Evolutionary conservation across 1,140 invertebrate genomes (phyloP).

Genomic region (Cydia amplana): DNA sequence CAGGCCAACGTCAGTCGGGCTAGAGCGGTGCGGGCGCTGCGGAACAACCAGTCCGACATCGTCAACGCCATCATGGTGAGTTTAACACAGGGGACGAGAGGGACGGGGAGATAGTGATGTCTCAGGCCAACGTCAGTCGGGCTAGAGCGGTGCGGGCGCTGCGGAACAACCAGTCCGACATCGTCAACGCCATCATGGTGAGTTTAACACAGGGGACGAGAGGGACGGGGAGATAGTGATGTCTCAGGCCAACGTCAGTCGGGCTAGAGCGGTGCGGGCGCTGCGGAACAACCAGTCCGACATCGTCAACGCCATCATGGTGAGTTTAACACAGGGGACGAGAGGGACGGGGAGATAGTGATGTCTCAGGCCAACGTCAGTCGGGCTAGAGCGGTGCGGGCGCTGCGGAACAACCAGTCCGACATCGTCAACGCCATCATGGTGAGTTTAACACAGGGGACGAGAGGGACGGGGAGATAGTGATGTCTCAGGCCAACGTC

Average conservation of each 20-base stretch:
- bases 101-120: conserved; percentile 99
- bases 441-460: too few relatives aligned
- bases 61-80: conserved; percentile 93
- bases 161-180: conserved; percentile 98
- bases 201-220: conserved; percentile 86
- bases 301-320: conserved; percentile 96
- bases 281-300: conserved; percentile 98
- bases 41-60: conserved; percentile 98
- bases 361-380: too few relatives aligned
- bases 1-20: conserved; percentile 96
- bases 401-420: too few relatives aligned
- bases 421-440: too few relatives aligned
- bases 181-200: conserved; percentile 95
- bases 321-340: too few relatives aligned
- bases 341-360: too few relatives aligned
- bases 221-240: conserved; percentile 99
- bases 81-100: conserved; percentile 90
- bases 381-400: too few relatives aligned
- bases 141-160: conserved; percentile 96
- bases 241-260: conserved; percentile 97
- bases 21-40: conserved; percentile 96
- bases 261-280: conserved; percentile 94
- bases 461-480: too few relatives aligned
- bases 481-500: too few relatives aligned
- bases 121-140: conserved; percentile 96